Evolutionary conservation across 1,140 invertebrate genomes (phyloP).

Genomic region (Sycophila sp.): DNA sequence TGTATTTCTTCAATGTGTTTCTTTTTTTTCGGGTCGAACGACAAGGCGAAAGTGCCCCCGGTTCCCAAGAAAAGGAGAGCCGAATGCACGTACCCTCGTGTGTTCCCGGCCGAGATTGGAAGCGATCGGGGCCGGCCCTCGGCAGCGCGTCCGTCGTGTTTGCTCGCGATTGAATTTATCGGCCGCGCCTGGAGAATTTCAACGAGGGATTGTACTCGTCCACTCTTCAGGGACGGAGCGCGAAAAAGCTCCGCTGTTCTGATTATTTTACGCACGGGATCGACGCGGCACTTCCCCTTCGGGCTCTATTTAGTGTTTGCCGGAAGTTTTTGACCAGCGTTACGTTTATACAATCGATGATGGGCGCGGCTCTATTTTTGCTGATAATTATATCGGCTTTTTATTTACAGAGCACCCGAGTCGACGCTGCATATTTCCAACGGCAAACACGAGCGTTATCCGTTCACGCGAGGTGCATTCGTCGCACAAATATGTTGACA

Average conservation of each 20-base stretch:
- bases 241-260: not conserved
- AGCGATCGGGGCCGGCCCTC: constrained; percentile 4
- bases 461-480: no score
- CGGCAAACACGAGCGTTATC: no score
- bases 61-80: not conserved
- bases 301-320: no score
- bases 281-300: no score
- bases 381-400: no score
- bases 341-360: no score
- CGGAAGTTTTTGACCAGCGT: no score
- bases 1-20: not conserved
- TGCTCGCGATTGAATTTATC: constrained; percentile 39
- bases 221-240: no score
- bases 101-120: constrained; percentile 23
- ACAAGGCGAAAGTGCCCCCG: not conserved
- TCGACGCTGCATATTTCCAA: no score
- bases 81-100: not conserved
- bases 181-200: constrained; percentile 26
- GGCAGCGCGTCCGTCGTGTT: not conserved
- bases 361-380: no score
- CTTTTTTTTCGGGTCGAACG: not conserved
- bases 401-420: no score
- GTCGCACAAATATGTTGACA: no score
- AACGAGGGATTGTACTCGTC: constrained; percentile 12
- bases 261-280: constrained; percentile 17